These are phyloP conservation scores for Callimorpha dominula DNA, from an alignment of 2,888 invertebrate species.

Conservation along the genomic window DNA sequence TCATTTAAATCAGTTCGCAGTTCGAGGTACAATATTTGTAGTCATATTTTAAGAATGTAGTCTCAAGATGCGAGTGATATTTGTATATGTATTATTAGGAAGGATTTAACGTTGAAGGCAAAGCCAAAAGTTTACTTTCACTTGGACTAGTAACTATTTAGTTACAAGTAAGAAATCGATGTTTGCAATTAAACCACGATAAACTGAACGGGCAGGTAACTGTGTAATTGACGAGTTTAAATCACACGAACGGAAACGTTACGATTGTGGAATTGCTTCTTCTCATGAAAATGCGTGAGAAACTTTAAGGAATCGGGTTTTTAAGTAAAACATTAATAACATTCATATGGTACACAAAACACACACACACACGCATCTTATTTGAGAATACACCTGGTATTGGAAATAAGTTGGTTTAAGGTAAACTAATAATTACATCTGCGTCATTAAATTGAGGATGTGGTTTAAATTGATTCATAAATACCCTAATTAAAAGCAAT, in stretches of 20 bases:
- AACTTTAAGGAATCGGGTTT: background rate
- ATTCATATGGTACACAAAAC: background rate
- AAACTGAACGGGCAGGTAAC: constrained; percentile 47
- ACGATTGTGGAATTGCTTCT: constrained; percentile 41
- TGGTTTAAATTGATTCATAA: background rate
- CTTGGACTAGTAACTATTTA: constrained; percentile 50
- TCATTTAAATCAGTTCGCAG: no score
- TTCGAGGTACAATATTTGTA: no score
- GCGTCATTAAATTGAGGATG: constrained; percentile 15
- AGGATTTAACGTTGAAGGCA: constrained; percentile 29
- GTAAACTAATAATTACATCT: background rate
- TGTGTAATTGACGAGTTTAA: constrained; percentile 54
- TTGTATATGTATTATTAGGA: constrained; percentile 23
- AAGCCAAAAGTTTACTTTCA: constrained; percentile 49
- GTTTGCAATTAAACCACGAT: constrained; percentile 58
- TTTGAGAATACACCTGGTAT: background rate
- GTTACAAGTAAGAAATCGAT: constrained; percentile 61
- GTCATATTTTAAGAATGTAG: no score
- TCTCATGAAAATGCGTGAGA: constrained; percentile 44
- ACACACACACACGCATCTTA: background rate
- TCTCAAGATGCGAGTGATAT: constrained; percentile 25
- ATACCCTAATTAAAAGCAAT: constrained; percentile 1
- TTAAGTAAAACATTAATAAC: background rate
- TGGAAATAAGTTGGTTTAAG: background rate
- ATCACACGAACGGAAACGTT: constrained; percentile 61